Evolutionary conservation across 2,888 invertebrate genomes (phyloP).

Genomic region (Meta bourneti): DNA sequence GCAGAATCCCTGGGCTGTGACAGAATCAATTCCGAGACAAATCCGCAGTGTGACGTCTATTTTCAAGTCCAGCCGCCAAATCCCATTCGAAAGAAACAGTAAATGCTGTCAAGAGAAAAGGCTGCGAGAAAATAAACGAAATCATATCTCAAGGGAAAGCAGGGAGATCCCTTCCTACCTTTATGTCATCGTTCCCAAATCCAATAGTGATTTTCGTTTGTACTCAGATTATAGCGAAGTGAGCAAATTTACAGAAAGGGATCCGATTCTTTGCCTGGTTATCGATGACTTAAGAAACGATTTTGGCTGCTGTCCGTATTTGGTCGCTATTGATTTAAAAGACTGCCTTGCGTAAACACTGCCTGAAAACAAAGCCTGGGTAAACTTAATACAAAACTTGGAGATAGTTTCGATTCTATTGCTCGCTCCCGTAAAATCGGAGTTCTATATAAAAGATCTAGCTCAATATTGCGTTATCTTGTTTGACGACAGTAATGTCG

Average conservation of each 20-base stretch:
- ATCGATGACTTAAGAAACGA: neutral
- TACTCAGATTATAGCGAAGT: neutral
- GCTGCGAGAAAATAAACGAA: neutral
- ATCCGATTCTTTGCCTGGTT: neutral
- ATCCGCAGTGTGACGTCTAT: neutral
- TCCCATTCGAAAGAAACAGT: neutral
- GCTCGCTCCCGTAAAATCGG: neutral
- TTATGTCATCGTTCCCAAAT: neutral
- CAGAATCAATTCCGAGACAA: neutral
- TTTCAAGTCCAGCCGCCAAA: neutral
- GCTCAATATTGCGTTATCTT: neutral
- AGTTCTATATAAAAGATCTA: neutral
- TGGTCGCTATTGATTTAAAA: neutral
- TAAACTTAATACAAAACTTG: neutral
- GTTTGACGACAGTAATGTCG: neutral
- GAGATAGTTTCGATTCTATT: neutral
- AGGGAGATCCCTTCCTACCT: neutral
- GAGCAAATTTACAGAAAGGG: neutral
- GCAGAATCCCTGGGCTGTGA: neutral
- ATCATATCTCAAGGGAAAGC: neutral
- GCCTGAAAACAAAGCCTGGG: neutral
- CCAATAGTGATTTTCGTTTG: neutral
- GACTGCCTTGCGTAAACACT: neutral
- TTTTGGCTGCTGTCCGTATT: neutral
- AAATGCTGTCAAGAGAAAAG: neutral